A percentile compares a stretch with the other conserved stretches of the same genome.
These are phyloP conservation scores for Salmo trutta DNA, from an alignment of 2,797 vertebrate species.

Conservation along the genomic window DNA sequence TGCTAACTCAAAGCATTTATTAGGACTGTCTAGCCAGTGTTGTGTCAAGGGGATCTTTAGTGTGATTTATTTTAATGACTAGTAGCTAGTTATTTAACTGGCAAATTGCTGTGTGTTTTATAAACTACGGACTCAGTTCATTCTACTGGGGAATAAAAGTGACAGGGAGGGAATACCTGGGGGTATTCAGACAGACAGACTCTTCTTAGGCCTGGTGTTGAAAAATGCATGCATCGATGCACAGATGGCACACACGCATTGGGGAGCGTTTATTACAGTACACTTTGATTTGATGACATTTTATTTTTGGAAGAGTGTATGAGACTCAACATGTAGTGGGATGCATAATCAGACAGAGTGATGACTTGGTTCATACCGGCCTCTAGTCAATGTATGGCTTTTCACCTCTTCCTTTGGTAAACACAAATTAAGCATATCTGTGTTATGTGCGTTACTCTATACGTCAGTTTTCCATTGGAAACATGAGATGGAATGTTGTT, in stretches of 20 bases:
- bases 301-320: constrained; percentile 22
- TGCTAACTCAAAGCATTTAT: constrained; percentile 60
- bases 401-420: constrained; percentile 7
- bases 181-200: neutral
- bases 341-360: neutral
- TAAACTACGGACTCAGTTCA: constrained; percentile 57
- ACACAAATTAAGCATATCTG: neutral
- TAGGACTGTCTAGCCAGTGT: constrained; percentile 57
- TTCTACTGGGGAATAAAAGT: constrained; percentile 46
- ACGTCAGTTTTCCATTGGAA: neutral
- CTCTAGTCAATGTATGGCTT: constrained; percentile 28
- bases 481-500: neutral
- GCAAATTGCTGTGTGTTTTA: constrained; percentile 67
- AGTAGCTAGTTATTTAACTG: constrained; percentile 61
- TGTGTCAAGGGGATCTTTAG: constrained; percentile 54
- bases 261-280: constrained; percentile 6
- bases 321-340: neutral
- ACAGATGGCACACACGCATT: constrained; percentile 11
- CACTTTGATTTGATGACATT: constrained; percentile 4
- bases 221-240: constrained; percentile 42
- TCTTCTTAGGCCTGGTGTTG: constrained; percentile 23
- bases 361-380: constrained; percentile 22
- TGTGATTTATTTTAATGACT: constrained; percentile 60
- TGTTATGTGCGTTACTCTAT: neutral
- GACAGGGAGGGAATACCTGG: constrained; percentile 25